phyloP scores from a whole-genome alignment of 2,888 invertebrate species.

The Shargacucullia verbasci region DNA sequence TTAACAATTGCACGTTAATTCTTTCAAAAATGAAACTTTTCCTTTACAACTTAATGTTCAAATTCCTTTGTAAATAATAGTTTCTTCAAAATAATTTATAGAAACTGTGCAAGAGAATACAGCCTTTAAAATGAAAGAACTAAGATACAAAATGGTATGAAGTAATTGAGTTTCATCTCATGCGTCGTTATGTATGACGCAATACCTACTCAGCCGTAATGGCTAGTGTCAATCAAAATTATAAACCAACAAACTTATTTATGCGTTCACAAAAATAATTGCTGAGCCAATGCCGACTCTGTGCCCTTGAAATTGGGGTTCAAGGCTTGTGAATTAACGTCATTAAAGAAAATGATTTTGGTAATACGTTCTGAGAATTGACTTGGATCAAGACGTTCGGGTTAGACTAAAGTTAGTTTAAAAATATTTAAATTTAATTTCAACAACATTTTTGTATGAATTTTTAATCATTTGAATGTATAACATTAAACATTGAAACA shows the following conservation, averaged over 20 bases:
- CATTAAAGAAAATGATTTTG: conserved; percentile 61
- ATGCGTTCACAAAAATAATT: conserved; percentile 66
- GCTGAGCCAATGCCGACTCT: conserved; percentile 66
- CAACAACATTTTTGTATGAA: too few species aligned
- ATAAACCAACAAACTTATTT: conserved; percentile 81
- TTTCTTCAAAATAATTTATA: conserved; percentile 52
- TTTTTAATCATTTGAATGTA: too few species aligned
- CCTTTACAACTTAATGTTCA: conserved; percentile 55
- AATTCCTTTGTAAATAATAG: conserved; percentile 57
- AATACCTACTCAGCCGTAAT: conserved; percentile 86
- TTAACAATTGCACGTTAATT: conserved; percentile 43
- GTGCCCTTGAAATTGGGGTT: conserved; percentile 53
- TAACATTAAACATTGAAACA: too few species aligned
- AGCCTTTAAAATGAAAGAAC: conserved; percentile 34
- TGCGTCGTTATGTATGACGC: conserved; percentile 84
- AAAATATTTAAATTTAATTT: conserved; percentile 56
- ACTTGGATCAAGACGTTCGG: conserved; percentile 72
- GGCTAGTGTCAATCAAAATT: conserved; percentile 89
- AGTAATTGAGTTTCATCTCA: conserved; percentile 64
- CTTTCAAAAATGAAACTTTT: conserved; percentile 47
- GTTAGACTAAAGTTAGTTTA: conserved; percentile 71
- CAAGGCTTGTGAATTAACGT: conserved; percentile 36
- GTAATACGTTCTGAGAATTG: conserved; percentile 77
- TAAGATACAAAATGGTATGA: conserved; percentile 54
- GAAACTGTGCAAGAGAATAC: conserved; percentile 22